Base-by-base conservation (phyloP, 2,888 invertebrate species). In the Cataglyphis albicans region DNA sequence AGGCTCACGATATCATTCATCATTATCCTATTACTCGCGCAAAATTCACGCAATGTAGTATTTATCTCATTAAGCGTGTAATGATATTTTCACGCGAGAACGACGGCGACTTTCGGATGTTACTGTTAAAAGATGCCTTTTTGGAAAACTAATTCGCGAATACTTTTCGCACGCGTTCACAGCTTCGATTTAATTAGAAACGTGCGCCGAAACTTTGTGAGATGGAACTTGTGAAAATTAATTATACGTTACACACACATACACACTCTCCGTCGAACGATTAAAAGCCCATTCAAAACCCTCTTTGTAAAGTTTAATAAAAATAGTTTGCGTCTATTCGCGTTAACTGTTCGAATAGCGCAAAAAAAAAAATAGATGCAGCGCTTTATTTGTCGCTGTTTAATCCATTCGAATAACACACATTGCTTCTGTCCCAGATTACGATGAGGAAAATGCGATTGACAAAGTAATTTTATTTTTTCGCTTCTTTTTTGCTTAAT, bases 151-250 rank as follows among this genome's bases (percentile, higher is more conserved):
- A 72, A 78, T 78, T 78, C 78, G 48, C 48, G 59, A 78, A 78
- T 78, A 76, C 76, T 67, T 78, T 59, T 52, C n/a, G 48, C 48
- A n/a, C 48, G n/a, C 32, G 67, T 59, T 72, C 59, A n/a, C 18
- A 44, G 78, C 59, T 55, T 52, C 75, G 44, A 44, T 78, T 78
- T 72, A 72, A 78, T 78, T 78, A 72, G 78, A 72, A 78, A 78
- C 78, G 78, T 72, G 73, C 70, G 59, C 38, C 72, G 57, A 72
- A 78, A 78, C 57, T 78, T 78, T 41, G 78, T 72, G 78, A 48
- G 48, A 78, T 72, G 78, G 78, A 78, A 78, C 78, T 78, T 78
- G n/a, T 59, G 73, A 78, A 72, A 78, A 78, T 78, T 78, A 78
- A 78, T 78, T 78, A 78, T 78, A 78, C 78, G 78, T 78, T 78